Conservation (phyloP, 2,113 vertebrate genomes). For the Marcusenius ussheri region DNA sequence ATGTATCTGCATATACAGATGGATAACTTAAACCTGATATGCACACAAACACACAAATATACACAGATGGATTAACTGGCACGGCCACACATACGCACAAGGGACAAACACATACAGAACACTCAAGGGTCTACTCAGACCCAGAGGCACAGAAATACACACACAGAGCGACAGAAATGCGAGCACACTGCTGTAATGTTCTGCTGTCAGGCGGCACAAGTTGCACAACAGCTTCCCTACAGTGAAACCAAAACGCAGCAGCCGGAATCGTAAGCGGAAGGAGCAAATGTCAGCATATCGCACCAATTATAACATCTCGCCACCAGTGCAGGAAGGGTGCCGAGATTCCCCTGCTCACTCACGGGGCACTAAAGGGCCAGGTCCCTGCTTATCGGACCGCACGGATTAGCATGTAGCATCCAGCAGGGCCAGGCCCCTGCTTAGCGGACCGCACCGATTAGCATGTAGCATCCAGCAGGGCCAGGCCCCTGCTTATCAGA, state of each 20-base stretch:
- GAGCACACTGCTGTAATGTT: background rate
- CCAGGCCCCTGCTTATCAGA: too few species aligned
- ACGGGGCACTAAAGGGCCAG: background rate
- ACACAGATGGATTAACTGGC: background rate
- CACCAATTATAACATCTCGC: background rate
- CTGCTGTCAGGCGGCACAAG: background rate
- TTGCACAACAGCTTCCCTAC: background rate
- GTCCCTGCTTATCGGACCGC: background rate
- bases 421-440: background rate
- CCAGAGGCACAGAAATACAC: background rate
- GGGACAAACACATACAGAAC: background rate
- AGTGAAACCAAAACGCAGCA: background rate
- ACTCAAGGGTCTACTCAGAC: background rate
- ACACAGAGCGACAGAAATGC: background rate
- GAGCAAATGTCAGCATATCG: background rate
- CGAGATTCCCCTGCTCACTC: background rate
- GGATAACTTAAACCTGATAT: background rate
- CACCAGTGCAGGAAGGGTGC: background rate
- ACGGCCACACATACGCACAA: background rate
- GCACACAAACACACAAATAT: background rate
- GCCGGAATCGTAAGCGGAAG: too few species aligned
- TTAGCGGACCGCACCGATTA: background rate
- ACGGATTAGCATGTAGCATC: background rate
- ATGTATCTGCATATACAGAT: background rate
- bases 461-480: background rate